Evolutionary conservation across 37 sponge, comb jelly and placozoan genomes (phyloP), one percentile per base, ranked within the genome.

Genomic region (Diacarnus erythraeanus): DNA sequence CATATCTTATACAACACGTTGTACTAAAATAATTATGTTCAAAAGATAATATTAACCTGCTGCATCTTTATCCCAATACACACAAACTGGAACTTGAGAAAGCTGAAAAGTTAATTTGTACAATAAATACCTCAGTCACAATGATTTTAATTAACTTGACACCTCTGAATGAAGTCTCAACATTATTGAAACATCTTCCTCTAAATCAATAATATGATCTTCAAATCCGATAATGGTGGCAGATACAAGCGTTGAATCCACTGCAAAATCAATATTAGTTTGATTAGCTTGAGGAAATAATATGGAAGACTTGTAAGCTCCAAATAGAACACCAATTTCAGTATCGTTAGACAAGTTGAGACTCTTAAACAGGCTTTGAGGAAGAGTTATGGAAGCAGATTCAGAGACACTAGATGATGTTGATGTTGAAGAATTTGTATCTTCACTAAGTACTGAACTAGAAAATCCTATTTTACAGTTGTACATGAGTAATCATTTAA

Each of bases 81-180:
- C 77, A 77, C 77, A 77, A 40, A 59, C 27, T 21, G 77, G 77
- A 22, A 60, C 61, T n/a, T 60, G 61, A 20, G 22, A 17, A 60
- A 8, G 31, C n/a, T 63, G 18, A 30, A 30, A 22, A 63, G 20
- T 6, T 12, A 15, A 20, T 71, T 71, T n/a, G 26, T 65, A 3
- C 66, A 31, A 3, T 65, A 31, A 30, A 17, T 20, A 60, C 9
- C 61, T 30, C 4, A 59, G 18, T 10, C 23, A 59, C 27, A 6
- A 65, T 8, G 33, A 2, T 15, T 30, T 3, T 8, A 63, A n/a
- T 25, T 2, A 2, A 36, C 22, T 22, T 23, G 6, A 22, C 36
- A 71, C 71, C 71, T 71, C 43, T 2, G 47, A 29, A 26, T 74
- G 35, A 3, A 74, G 57, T 12, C 27, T 47, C 8, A 74, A 22